Evolutionary conservation across 2,113 vertebrate genomes (phyloP), one percentile per base, ranked within the genome.

Genomic region (Hydrochoerus hydrochaeris): DNA sequence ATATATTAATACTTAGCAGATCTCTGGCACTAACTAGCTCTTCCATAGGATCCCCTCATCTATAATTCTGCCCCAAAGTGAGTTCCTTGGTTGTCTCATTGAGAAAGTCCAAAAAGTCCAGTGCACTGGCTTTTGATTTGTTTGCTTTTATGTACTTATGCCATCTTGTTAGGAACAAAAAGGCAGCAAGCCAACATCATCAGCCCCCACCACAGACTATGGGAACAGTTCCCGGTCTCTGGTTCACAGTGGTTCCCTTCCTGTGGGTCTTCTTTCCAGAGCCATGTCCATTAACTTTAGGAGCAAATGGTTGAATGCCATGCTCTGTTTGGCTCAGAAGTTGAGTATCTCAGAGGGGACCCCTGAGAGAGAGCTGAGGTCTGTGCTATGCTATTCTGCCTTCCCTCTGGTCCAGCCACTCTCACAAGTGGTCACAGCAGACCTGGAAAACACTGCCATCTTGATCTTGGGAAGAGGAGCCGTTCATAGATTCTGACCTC

Each of bases 191-290:
- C 97, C 96, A 97, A 11, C 82, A 4, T 22, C 82, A 4, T 22
- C 71, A 58, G 90, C 95, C 3, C 65, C 90, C 3, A 57, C 93
- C 83, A 7, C 82, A 57, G 87, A 88, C 90, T 87, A 41, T 80
- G 54, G 91, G 87, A 91, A 84, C 85, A 83, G 86, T 94, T 82
- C 85, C 84, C 5, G 7, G 95, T 82, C 96, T 95, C 95, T 6
- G 10, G 95, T 58, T 95, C 90, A 88, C 92, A n/a, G n/a, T 0
- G 12, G 38, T 75, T 94, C 69, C 41, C 96, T 89, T 75, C 87
- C 95, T 0, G 38, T 96, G 94, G 96, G 91, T 84, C 90, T 85
- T 67, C 95, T 85, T 78, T 75, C 87, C 49, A 71, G 58, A 94
- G 94, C 90, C 90, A 88, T 93, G 65, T 32, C 94, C 63, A 26